phyloP scores from a whole-genome alignment of 2,113 vertebrate species.

The Pseudopipra pipra region DNA sequence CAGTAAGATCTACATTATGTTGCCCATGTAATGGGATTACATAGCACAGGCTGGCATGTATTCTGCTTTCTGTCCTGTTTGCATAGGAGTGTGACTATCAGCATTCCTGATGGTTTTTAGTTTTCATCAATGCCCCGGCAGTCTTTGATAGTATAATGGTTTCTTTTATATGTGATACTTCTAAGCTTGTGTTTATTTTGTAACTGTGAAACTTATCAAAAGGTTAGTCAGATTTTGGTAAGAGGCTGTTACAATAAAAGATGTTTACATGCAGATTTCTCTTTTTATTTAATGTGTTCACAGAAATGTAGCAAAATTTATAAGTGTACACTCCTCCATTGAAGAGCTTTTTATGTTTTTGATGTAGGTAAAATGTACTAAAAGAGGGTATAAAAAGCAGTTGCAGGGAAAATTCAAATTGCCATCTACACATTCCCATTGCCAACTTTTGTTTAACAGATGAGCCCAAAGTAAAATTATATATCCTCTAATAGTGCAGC shows the following conservation, averaged over 20 bases:
- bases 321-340: background rate
- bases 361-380: background rate
- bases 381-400: slow-evolving; percentile 3
- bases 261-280: background rate
- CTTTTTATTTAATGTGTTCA: background rate
- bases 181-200: background rate
- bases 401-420: slow-evolving; percentile 39
- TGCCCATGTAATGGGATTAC: background rate
- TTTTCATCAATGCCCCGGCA: background rate
- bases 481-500: background rate
- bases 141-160: background rate
- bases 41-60: background rate
- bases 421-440: slow-evolving; percentile 1
- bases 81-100: background rate
- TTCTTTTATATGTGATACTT: background rate
- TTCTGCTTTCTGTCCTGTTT: background rate
- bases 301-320: background rate
- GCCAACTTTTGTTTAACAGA: slow-evolving; percentile 54
- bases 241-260: background rate
- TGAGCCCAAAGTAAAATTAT: slow-evolving; percentile 17
- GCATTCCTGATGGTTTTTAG: background rate
- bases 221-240: background rate
- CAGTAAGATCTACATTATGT: background rate
- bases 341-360: background rate
- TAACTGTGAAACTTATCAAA: background rate